Evolutionary conservation across 1,140 invertebrate species (phyloP).

Genomic region (Trialeurodes vaporariorum): DNA sequence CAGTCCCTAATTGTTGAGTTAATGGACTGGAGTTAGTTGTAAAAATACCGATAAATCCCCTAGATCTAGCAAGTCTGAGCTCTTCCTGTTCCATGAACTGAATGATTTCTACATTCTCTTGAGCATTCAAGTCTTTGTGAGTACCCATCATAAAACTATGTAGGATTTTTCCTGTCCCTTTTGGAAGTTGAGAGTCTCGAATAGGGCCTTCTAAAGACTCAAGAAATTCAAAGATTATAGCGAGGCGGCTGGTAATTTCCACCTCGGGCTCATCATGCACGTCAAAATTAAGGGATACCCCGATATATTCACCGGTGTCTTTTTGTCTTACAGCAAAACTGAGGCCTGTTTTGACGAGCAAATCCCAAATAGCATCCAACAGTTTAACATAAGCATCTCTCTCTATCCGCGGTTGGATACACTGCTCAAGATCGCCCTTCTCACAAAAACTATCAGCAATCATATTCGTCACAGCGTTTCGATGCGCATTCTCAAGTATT

Average conservation of each 20-base stretch:
- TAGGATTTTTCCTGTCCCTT: slow-evolving; percentile 53
- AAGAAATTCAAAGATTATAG: slow-evolving; percentile 63
- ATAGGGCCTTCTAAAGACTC: slow-evolving; percentile 61
- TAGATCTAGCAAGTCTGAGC: slow-evolving; percentile 46
- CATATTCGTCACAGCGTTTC: slow-evolving; percentile 48
- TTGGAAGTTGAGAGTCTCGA: slow-evolving; percentile 46
- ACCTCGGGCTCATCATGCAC: slow-evolving; percentile 62
- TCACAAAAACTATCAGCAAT: slow-evolving; percentile 68
- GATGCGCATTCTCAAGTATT: slow-evolving; percentile 46
- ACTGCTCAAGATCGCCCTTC: slow-evolving; percentile 71
- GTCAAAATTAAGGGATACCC: slow-evolving; percentile 65
- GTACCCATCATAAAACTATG: slow-evolving; percentile 83
- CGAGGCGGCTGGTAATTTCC: slow-evolving; percentile 47
- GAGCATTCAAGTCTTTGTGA: slow-evolving; percentile 42
- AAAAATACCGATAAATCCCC: slow-evolving; percentile 58
- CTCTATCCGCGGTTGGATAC: slow-evolving; percentile 49
- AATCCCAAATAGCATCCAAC: slow-evolving; percentile 44
- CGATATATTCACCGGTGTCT: slow-evolving; percentile 35
- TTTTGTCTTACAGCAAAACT: slow-evolving; percentile 52
- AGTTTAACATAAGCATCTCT: slow-evolving; percentile 52
- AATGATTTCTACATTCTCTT: slow-evolving; percentile 65
- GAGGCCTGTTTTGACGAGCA: slow-evolving; percentile 49
- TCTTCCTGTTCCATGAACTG: slow-evolving; percentile 63
- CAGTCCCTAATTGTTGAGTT: slow-evolving; percentile 66
- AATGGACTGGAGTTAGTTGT: slow-evolving; percentile 76